Percentiles rank a stretch among this genome's conserved stretches.
Evolutionary conservation across 2,797 vertebrate species (phyloP).

Genomic region (Halcyon leucocephala): DNA sequence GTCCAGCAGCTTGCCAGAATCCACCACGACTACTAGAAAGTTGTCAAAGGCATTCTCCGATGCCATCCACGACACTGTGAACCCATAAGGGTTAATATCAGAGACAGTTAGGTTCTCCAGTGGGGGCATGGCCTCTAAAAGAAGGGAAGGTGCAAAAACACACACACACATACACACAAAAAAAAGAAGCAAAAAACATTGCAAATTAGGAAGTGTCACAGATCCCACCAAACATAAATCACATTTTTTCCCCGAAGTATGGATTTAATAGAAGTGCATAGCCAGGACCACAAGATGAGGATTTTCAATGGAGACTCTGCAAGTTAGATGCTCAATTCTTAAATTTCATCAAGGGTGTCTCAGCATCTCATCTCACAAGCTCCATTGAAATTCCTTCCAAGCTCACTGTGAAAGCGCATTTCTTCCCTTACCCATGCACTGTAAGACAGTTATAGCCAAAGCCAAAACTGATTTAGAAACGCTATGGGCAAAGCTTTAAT

Average conservation of each 20-base stretch:
- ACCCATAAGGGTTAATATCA: slow-evolving; percentile 91
- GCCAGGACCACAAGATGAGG: neutral
- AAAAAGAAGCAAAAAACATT: slow-evolving; percentile 42
- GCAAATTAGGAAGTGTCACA: slow-evolving; percentile 63
- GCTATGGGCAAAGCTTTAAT: neutral
- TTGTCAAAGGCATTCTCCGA: slow-evolving; percentile 88
- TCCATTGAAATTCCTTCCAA: neutral
- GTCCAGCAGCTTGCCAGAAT: slow-evolving; percentile 95
- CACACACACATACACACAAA: neutral
- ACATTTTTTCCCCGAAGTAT: neutral
- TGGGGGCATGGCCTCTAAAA: slow-evolving; percentile 90
- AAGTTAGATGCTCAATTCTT: neutral
- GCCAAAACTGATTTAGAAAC: neutral
- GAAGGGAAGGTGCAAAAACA: slow-evolving; percentile 74
- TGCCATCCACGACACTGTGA: slow-evolving; percentile 91
- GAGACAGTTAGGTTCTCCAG: slow-evolving; percentile 96
- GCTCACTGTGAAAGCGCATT: neutral
- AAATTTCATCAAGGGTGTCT: neutral
- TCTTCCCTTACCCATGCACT: neutral
- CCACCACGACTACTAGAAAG: slow-evolving; percentile 92
- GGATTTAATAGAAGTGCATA: neutral
- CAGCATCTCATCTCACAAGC: neutral
- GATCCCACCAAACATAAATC: slow-evolving; percentile 15
- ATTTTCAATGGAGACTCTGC: neutral
- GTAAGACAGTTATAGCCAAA: neutral